phyloP scores from a whole-genome alignment of 2,113 vertebrate species.

The Eulemur rufifrons region DNA sequence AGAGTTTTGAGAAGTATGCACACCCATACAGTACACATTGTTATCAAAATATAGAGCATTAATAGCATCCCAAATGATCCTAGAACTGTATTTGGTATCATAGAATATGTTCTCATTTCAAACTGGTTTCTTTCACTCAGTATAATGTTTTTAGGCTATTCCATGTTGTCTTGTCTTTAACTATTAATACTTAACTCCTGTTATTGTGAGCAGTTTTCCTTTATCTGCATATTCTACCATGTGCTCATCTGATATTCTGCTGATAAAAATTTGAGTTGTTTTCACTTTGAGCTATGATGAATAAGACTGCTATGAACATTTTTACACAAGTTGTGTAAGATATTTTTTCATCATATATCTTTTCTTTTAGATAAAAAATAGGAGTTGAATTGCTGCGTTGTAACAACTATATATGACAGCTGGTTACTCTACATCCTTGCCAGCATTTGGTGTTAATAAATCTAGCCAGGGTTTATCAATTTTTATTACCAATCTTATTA shows the following conservation, averaged over 20 bases:
- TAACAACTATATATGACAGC: background rate
- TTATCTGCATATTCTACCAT: background rate
- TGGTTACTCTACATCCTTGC: background rate
- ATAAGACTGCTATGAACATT: background rate
- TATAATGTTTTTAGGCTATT: background rate
- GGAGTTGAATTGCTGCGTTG: background rate
- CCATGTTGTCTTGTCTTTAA: background rate
- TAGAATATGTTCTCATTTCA: background rate
- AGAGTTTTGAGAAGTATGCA: background rate
- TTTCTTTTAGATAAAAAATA: background rate
- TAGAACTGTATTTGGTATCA: background rate
- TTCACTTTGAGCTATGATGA: background rate
- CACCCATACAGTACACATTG: background rate
- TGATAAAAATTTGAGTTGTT: background rate
- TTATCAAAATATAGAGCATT: background rate
- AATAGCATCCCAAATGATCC: background rate
- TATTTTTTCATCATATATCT: background rate
- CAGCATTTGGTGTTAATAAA: background rate
- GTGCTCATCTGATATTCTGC: background rate
- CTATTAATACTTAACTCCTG: background rate
- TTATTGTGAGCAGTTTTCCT: background rate
- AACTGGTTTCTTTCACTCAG: background rate
- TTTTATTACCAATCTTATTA: conserved; percentile 10
- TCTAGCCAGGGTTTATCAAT: background rate
- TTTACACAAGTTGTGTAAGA: background rate